These are phyloP conservation scores for Melospiza georgiana DNA, from an alignment of 2,113 vertebrate genomes.

Conservation along the genomic window DNA sequence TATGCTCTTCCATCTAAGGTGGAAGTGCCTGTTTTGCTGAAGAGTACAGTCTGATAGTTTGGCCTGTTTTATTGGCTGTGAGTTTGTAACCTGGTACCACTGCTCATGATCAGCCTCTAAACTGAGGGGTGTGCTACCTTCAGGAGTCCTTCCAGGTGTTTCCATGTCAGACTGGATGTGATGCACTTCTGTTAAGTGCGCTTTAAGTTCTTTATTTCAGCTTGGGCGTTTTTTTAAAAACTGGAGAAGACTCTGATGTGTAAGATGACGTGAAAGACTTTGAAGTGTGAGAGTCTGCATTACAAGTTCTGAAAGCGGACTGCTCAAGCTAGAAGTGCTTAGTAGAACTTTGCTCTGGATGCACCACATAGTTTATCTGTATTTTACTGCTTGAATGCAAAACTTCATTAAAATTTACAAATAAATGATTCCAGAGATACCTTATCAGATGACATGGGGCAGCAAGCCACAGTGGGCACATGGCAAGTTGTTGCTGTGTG, in stretches of 20 bases:
- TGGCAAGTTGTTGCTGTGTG: neutral
- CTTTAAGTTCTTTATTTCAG: neutral
- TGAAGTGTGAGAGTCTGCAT: neutral
- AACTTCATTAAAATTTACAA: neutral
- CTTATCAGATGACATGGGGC: neutral
- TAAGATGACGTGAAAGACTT: neutral
- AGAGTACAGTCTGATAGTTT: neutral
- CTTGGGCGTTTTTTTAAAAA: neutral
- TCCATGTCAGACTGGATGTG: neutral
- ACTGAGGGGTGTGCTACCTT: neutral
- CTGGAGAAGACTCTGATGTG: neutral
- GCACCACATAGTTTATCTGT: fast-evolving
- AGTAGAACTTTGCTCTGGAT: neutral
- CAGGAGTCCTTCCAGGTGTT: neutral
- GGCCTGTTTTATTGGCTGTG: neutral
- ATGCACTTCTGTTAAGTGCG: neutral
- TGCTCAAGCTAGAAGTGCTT: neutral
- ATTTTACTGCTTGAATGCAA: neutral
- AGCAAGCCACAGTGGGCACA: neutral
- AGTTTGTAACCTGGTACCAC: neutral
- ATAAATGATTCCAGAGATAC: neutral
- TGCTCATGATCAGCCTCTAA: neutral
- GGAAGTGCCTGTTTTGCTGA: neutral
- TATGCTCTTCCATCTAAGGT: neutral
- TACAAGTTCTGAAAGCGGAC: neutral